These are phyloP conservation scores for Lysiphlebus fabarum DNA, from an alignment of 1,140 invertebrate genomes.

Conservation along the genomic window DNA sequence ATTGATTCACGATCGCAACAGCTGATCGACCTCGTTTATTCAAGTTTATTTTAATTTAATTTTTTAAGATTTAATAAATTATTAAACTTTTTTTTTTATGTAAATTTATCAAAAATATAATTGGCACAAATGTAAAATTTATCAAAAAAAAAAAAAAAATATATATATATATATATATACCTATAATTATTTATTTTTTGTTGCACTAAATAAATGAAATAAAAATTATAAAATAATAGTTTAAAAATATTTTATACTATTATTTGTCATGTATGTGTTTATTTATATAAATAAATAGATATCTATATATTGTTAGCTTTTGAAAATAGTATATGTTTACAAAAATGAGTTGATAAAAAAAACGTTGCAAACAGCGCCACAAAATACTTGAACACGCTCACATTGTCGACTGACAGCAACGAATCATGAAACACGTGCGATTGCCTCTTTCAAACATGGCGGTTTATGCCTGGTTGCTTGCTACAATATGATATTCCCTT, in stretches of 20 bases:
- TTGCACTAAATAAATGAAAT: no score
- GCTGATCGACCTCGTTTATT: constrained; percentile 7
- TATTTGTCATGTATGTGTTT: no score
- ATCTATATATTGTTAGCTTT: no score
- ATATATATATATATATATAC: no score
- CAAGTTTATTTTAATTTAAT: not conserved
- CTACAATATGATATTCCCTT: not conserved
- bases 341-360: constrained; percentile 12
- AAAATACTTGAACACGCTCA: constrained; percentile 8
- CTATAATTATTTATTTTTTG: no score
- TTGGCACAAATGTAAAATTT: no score
- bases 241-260: no score
- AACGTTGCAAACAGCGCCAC: constrained; percentile 20
- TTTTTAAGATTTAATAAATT: not conserved
- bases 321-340: not conserved
- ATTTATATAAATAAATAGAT: no score
- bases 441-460: constrained; percentile 22
- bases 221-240: no score
- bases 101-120: no score
- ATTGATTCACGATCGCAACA: constrained; percentile 8
- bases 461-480: constrained; percentile 10
- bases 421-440: constrained; percentile 23
- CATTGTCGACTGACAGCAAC: constrained; percentile 15
- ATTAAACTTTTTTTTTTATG: not conserved
- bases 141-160: no score